A percentile compares a stretch with the other conserved stretches of the same genome.
phyloP scores from a whole-genome alignment of 2,797 vertebrate genomes.

The Mycteria americana region DNA sequence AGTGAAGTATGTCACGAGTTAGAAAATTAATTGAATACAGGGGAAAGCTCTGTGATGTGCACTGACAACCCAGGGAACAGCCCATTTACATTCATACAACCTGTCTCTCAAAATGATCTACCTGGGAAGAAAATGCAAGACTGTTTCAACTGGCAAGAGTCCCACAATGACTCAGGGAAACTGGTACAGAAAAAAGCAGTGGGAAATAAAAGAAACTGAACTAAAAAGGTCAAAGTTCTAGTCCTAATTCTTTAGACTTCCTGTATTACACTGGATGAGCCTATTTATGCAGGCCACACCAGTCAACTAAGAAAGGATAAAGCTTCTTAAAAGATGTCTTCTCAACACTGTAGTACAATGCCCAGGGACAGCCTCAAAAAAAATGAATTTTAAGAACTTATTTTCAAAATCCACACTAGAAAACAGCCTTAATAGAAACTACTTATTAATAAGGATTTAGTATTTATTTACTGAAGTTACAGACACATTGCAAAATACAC shows the following conservation, averaged over 20 bases:
- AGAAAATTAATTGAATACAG: not conserved
- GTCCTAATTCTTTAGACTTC: not conserved
- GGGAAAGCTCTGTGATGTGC: not conserved
- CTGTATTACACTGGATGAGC: not conserved
- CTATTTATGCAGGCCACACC: not conserved
- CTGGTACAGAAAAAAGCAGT: not conserved
- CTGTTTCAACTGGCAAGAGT: not conserved
- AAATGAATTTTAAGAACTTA: not conserved
- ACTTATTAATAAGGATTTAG: not conserved
- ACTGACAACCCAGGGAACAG: not conserved
- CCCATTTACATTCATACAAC: not conserved
- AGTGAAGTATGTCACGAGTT: not conserved
- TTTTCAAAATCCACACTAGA: not conserved
- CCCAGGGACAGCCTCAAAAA: not conserved
- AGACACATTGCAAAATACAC: not conserved
- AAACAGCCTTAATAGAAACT: not conserved
- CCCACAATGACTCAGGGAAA: not conserved
- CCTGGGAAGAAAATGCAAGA: not conserved
- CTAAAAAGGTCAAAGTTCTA: not conserved
- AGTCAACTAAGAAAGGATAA: not conserved
- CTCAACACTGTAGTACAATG: not conserved
- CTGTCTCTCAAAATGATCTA: not conserved
- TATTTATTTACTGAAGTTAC: not conserved
- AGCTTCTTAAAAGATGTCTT: not conserved
- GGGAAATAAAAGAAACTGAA: not conserved